Conservation (phyloP, 2,797 vertebrate genomes). For the Acanthurus leucopareius region DNA sequence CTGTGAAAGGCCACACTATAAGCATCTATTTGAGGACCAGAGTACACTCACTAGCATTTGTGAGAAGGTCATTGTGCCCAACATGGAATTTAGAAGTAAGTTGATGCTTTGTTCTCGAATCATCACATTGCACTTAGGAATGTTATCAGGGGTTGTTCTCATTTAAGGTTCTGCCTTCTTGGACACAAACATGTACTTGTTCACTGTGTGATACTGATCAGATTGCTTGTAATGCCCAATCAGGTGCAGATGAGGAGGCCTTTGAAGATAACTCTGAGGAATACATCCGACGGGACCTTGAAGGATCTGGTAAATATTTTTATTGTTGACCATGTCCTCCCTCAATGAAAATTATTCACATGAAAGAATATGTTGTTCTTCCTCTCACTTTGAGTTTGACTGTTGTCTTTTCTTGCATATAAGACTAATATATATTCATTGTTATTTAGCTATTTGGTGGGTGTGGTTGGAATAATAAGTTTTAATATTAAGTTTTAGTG, state of each 20-base stretch:
- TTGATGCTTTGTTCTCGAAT: constrained; percentile 16
- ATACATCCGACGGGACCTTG: constrained; percentile 97
- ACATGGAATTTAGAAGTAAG: constrained; percentile 99
- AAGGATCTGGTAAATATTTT: constrained; percentile 93
- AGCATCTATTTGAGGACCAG: constrained; percentile 98
- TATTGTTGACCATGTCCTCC: background rate
- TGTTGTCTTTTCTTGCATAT: background rate
- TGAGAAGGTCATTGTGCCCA: constrained; percentile 99
- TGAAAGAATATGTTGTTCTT: background rate
- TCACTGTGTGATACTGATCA: constrained; percentile 27
- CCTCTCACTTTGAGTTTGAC: background rate
- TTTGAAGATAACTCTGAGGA: constrained; percentile 99
- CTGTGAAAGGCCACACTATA: constrained; percentile 98
- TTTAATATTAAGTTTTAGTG: background rate
- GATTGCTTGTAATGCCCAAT: constrained; percentile 42
- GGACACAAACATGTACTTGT: background rate
- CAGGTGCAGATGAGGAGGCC: constrained; percentile 98
- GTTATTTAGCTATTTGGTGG: too few relatives aligned
- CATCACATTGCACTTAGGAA: background rate
- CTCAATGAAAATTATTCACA: background rate
- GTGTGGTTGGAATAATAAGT: background rate
- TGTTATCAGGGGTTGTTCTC: background rate
- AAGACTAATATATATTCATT: background rate
- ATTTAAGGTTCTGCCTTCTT: background rate
- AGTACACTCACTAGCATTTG: constrained; percentile 98